phyloP scores from a whole-genome alignment of 2,797 vertebrate genomes.

The Lepilemur septentrionalis region DNA sequence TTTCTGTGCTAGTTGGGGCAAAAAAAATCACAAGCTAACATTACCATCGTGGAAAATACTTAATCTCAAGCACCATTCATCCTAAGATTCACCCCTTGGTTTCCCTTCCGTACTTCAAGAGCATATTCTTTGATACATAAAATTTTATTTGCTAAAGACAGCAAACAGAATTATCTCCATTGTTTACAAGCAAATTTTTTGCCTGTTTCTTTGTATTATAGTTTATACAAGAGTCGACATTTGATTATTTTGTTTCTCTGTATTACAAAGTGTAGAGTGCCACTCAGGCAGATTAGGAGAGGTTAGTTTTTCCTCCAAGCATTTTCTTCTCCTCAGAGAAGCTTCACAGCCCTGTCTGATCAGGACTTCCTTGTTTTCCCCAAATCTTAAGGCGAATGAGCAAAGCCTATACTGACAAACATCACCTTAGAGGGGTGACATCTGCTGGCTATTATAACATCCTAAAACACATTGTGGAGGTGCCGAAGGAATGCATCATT shows the following conservation, averaged over 20 bases:
- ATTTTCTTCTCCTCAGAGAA: neutral
- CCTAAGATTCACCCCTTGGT: neutral
- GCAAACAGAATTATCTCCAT: neutral
- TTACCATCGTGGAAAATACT: neutral
- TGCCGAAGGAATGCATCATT: neutral
- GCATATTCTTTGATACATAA: neutral
- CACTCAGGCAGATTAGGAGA: neutral
- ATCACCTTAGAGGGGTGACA: too few relatives aligned
- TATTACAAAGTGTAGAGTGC: neutral
- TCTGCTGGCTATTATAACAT: fast-evolving
- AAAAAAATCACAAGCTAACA: neutral
- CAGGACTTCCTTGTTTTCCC: too few relatives aligned
- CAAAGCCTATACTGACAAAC: fast-evolving
- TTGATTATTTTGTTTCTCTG: neutral
- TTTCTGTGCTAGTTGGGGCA: neutral
- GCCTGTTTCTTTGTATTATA: neutral
- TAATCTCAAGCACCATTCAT: neutral
- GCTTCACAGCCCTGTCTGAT: too few relatives aligned
- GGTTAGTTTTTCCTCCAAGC: neutral
- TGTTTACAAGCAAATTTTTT: neutral
- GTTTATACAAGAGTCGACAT: neutral
- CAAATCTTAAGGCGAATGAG: too few relatives aligned
- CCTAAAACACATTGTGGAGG: neutral
- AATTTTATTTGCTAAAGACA: neutral
- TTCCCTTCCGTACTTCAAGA: neutral